Evolutionary conservation across 2,113 vertebrate species (phyloP).

Genomic region (Phainopepla nitens): DNA sequence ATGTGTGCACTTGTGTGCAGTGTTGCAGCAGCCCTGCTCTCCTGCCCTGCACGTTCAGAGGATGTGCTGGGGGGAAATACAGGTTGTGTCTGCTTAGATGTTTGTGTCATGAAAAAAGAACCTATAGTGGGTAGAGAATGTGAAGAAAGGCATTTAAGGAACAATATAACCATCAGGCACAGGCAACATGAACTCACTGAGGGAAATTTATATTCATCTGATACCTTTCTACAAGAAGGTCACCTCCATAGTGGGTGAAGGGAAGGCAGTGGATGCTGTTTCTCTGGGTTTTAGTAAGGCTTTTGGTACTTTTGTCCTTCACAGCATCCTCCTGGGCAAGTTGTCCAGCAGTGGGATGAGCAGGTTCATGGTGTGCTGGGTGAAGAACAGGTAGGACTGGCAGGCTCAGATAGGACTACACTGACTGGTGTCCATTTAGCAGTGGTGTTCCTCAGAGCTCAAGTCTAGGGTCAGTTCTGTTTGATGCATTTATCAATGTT

Average conservation of each 20-base stretch:
- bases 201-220: background rate
- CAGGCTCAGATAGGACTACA: background rate
- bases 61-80: background rate
- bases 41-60: background rate
- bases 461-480: background rate
- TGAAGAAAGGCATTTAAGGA: background rate
- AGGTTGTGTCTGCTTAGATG: background rate
- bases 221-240: background rate
- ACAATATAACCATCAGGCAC: background rate
- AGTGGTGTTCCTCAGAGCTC: background rate
- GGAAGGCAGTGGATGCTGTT: background rate
- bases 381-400: background rate
- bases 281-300: background rate
- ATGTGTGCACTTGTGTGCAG: rapidly evolving
- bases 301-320: background rate
- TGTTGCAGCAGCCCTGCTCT: background rate
- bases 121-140: background rate
- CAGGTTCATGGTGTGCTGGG: rapidly evolving
- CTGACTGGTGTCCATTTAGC: background rate
- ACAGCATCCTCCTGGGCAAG: background rate
- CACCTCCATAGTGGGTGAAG: background rate
- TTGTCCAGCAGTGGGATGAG: background rate
- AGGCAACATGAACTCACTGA: background rate
- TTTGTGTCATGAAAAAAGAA: background rate
- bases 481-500: background rate